Conservation (phyloP, 2,888 invertebrate species). For the Oscheius sp. region DNA sequence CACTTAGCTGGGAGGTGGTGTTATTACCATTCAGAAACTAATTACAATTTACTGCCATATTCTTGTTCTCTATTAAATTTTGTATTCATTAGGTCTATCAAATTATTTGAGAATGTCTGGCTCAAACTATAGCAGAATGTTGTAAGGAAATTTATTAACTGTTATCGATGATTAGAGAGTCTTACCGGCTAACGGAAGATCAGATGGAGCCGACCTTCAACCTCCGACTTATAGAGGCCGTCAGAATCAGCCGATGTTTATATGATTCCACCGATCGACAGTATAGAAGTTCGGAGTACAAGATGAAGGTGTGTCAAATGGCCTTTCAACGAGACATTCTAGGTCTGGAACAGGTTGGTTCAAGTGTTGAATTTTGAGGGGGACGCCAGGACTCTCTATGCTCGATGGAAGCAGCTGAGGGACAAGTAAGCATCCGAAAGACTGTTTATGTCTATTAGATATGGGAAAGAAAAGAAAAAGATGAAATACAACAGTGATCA, state of each 20-base stretch:
- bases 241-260: constrained; percentile 58
- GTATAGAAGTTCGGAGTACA: constrained; percentile 62
- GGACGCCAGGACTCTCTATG: constrained; percentile 56
- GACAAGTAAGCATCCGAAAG: too few species aligned
- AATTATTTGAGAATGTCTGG: too few species aligned
- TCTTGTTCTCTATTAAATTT: too few species aligned
- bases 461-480: constrained; percentile 66
- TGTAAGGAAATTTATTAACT: too few species aligned
- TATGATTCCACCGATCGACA: constrained; percentile 62
- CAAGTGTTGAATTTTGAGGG: constrained; percentile 59
- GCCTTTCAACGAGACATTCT: background rate
- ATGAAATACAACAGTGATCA: constrained; percentile 51
- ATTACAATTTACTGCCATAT: too few species aligned
- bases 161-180: too few species aligned
- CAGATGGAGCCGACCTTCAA: constrained; percentile 60
- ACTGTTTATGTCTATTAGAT: constrained; percentile 37
- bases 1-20: too few species aligned
- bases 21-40: too few species aligned
- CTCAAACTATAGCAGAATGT: too few species aligned
- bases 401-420: constrained; percentile 64
- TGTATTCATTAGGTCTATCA: too few species aligned
- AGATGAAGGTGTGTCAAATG: constrained; percentile 47
- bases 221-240: constrained; percentile 62
- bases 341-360: constrained; percentile 50
- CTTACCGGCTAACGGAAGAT: constrained; percentile 20